Base-by-base conservation (phyloP, 2,888 invertebrate genomes). In the Liopterus haemorrhoidalis region DNA sequence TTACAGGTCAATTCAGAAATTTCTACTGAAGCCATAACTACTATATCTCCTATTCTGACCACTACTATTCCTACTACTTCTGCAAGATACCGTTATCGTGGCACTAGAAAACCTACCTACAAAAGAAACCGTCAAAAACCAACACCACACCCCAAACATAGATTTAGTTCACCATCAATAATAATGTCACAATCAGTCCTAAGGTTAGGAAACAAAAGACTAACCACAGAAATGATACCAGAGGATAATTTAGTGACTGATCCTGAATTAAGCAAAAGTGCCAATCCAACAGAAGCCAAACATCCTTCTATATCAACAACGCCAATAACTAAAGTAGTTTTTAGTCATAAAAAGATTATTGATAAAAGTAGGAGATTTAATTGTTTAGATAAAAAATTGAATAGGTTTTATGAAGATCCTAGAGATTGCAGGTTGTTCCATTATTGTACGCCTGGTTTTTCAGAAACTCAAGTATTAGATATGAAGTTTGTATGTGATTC, bases 401-500 rank as follows among this genome's bases (percentile, higher is more conserved):
- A 76, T 53, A 68, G 68, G 46, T 78, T 76, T 59, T 76, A 77
- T 55, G 71, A 74, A 2, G 78, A 78, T 58, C 68, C 68, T 33
- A 66, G 73, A 47, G 75, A 78, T 58, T 77, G 76, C 53, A 67
- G 75, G 49, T 60, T 77, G 51, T 78, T 78, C 55, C 78, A 78
- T 57, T 76, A 76, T 52, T 78, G 78, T 58, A 75, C 76, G 3
- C 70, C 71, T n/a, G 77, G 77, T 8, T 76, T 74, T 55, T 71
- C 70, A 16, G 60, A 67, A 45, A 67, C 69, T 48, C 76, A 77
- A 59, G 67, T 76, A 48, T 62, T 78, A 24, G 75, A 77, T 58
- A 73, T 77, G 63, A 72, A 74, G 55, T 78, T 76, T 55, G 74
- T 74, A 11, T 78, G 78, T 61, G 76, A 76, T 57, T 66, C 71